Evolutionary conservation across 2,888 invertebrate species (phyloP), one percentile per base, ranked within the genome.

Genomic region (Acanthacorydalis orientalis): DNA sequence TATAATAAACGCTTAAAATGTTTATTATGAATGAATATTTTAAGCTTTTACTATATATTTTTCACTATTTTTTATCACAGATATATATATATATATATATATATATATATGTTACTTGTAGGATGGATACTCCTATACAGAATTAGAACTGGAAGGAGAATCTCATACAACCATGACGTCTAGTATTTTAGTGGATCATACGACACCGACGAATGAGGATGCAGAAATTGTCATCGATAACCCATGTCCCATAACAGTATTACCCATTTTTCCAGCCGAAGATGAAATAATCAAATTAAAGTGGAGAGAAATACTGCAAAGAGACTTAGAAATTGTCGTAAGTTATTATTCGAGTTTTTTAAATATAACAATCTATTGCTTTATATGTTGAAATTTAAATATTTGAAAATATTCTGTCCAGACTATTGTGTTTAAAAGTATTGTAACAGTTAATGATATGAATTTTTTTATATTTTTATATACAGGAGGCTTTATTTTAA

Each of bases 241-340:
- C 61, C 53, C 57, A 46, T 38, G 56, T 51, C 60, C 62, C 9
- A 51, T 62, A 33, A 59, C 63, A 47, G 62, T 63, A 49, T 60
- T 58, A 47, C 67, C 77, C 23, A 64, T 76, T 49, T 66, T 70
- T 46, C 68, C 74, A 12, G 70, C 72, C n/a, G 80, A 78, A 49
- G 77, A 78, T 50, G 69, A 76, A 39, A 72, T 81, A n/a, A 80
- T 87, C 47, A 77, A 79, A 64, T 78, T 82, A 48, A 83, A 82
- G 61, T 83, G 83, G 78, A 77, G 78, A 62, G 80, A 80, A 60
- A 75, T 80, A 49, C 69, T 89, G 56, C 75, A 74, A 4, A 69
- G 74, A 16, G 79, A 82, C 48, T 80, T 77, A 51, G 82, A 86
- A 60, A 81, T 90, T 61, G 78, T 88, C 64, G 88, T 87, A 61